These are phyloP conservation scores for Volucella zonaria DNA, from an alignment of 2,888 invertebrate genomes.

Conservation along the genomic window DNA sequence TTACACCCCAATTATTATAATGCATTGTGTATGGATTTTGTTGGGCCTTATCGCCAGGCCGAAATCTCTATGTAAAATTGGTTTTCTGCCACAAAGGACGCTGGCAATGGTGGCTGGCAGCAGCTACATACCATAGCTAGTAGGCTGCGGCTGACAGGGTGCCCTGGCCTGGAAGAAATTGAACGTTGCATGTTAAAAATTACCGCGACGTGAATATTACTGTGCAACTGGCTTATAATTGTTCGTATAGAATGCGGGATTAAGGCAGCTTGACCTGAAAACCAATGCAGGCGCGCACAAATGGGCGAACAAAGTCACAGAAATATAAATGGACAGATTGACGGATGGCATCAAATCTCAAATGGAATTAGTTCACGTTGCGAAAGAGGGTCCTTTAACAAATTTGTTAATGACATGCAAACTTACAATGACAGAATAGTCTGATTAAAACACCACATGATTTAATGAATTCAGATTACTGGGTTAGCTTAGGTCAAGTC, in stretches of 20 bases:
- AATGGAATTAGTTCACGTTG: no score
- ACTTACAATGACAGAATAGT: no score
- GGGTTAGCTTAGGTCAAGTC: no score
- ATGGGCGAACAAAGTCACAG: no score
- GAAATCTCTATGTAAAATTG: constrained; percentile 65
- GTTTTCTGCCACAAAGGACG: constrained; percentile 24
- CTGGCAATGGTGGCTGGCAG: constrained; percentile 10
- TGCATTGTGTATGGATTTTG: constrained; percentile 73
- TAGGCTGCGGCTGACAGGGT: constrained; percentile 2
- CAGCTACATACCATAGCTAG: constrained; percentile 7
- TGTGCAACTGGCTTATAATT: constrained; percentile 61
- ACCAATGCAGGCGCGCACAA: background rate
- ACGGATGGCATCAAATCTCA: no score
- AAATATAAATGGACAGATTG: no score
- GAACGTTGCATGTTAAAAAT: constrained; percentile 68
- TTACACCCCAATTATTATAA: constrained; percentile 74
- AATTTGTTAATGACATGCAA: no score
- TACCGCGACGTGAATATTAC: constrained; percentile 68
- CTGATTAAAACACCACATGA: no score
- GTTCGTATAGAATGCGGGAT: constrained; percentile 47
- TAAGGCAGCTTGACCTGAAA: constrained; percentile 61
- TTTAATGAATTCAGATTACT: no score
- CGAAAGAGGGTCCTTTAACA: no score
- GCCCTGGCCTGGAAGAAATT: constrained; percentile 9
- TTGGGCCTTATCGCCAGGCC: constrained; percentile 61